Percentiles rank a stretch among this genome's conserved stretches.
These are phyloP conservation scores for Dendropsophus ebraccatus DNA, from an alignment of 2,113 vertebrate genomes.

Conservation along the genomic window DNA sequence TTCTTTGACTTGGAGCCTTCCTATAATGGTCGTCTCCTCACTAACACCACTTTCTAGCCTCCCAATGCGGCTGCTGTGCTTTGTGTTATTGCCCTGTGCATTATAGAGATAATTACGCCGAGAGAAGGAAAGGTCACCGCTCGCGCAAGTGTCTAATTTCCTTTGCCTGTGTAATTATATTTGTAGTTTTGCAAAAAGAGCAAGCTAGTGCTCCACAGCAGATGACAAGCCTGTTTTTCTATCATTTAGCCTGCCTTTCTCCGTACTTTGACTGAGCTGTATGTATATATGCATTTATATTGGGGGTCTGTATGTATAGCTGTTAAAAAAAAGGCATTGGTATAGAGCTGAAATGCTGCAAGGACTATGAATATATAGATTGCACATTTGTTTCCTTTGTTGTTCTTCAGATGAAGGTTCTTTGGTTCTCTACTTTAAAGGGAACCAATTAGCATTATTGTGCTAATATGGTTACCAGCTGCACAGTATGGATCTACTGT, in stretches of 20 bases:
- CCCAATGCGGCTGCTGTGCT: neutral
- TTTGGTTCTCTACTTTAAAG: too few relatives aligned
- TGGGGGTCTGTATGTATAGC: too few relatives aligned
- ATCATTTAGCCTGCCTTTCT: neutral
- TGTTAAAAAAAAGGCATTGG: too few relatives aligned
- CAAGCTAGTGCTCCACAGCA: neutral
- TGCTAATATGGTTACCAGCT: too few relatives aligned
- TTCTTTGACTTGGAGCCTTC: neutral
- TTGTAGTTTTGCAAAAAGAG: conserved; percentile 26
- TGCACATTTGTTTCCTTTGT: too few relatives aligned
- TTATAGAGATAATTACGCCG: conserved; percentile 45
- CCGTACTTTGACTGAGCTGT: neutral
- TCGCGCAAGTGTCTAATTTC: conserved; percentile 44
- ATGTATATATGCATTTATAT: neutral
- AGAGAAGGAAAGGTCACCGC: conserved; percentile 24
- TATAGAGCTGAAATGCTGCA: too few relatives aligned
- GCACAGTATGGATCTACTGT: too few relatives aligned
- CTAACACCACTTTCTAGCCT: neutral
- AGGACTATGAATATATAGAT: too few relatives aligned
- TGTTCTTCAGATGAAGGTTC: too few relatives aligned
- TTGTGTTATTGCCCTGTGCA: conserved; percentile 27
- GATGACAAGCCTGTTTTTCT: neutral
- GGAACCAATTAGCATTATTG: too few relatives aligned
- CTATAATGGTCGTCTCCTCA: neutral
- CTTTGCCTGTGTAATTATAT: conserved; percentile 38